Evolutionary conservation across 2,113 vertebrate genomes (phyloP), one percentile per base, ranked within the genome.

Genomic region (Ochotona princeps): DNA sequence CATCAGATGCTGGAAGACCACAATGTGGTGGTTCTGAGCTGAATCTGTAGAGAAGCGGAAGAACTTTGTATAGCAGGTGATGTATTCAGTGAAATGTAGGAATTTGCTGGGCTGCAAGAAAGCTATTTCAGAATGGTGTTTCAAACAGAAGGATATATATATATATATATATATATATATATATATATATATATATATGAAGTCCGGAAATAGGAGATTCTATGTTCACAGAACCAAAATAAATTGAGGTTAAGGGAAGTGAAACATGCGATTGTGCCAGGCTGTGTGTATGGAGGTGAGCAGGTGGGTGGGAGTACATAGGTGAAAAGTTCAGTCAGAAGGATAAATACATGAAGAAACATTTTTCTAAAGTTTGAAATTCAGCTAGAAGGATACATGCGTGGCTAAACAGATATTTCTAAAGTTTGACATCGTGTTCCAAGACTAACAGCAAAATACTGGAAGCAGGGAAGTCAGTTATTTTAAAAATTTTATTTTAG

Each of bases 21-120:
- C 14, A 8, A 1, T 12, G 11, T 12, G 8, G 4, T 5, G 7
- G 2, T 9, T 5, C 1, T 26, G 35, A 21, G n/a, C 17, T 14
- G 21, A 5, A 8, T 32, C 4, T 21, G 32, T 21, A 44, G 49
- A 32, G 32, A 32, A 57, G 21, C 47, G 89, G 83, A 38, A 32
- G 5, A 28, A 3, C 32, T 60, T 83, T 47, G 78, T 18, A 6
- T 8, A 1, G 47, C 51, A 80, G 67, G 28, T 17, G 18, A 12
- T 20, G 17, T 10, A 4, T 61, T 18, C 25, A 7, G 20, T 30
- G 18, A 30, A 79, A 63, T 6, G n/a, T 35, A 10, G 51, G 66
- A 17, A 44, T n/a, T 21, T 4, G 5, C 15, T 13, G 54, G 32
- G 32, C 11, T 28, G 3, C 25, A 69, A 54, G 51, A 0, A 44